A percentile compares a stretch with the other conserved stretches of the same genome.
phyloP scores from a whole-genome alignment of 2,113 vertebrate species.

The Zingel zingel region DNA sequence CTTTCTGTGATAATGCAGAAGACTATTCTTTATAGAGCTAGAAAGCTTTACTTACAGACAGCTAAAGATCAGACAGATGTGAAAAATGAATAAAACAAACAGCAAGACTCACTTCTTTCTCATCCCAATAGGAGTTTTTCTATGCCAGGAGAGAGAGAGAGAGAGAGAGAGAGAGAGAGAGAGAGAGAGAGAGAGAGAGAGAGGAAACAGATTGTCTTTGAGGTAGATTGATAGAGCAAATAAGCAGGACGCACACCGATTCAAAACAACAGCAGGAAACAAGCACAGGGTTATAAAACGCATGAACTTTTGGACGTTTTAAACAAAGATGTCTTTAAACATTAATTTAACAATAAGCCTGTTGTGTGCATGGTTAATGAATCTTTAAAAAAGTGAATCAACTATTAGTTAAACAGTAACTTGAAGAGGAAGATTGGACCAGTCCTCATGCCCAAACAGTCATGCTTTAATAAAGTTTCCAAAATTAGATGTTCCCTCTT shows the following conservation, averaged over 20 bases:
- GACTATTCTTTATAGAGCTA: slow-evolving; percentile 25
- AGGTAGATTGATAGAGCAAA: slow-evolving; percentile 58
- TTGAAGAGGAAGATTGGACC: background rate
- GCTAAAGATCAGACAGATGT: slow-evolving; percentile 47
- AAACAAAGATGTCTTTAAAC: slow-evolving; percentile 10
- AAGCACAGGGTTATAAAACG: slow-evolving; percentile 11
- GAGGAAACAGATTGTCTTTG: slow-evolving; percentile 71
- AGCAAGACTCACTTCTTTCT: slow-evolving; percentile 86
- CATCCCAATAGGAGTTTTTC: slow-evolving; percentile 88
- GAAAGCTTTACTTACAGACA: slow-evolving; percentile 32
- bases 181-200: slow-evolving; percentile 67
- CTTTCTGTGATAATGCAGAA: slow-evolving; percentile 20
- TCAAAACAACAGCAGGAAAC: slow-evolving; percentile 42
- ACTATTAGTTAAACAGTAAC: background rate
- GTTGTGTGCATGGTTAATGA: slow-evolving; percentile 1
- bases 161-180: slow-evolving; percentile 13
- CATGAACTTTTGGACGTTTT: slow-evolving; percentile 23
- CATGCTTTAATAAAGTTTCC: background rate
- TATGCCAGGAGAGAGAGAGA: slow-evolving; percentile 79
- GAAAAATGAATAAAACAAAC: slow-evolving; percentile 67
- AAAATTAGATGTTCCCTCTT: background rate
- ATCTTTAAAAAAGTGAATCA: background rate
- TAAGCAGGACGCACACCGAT: slow-evolving; percentile 45
- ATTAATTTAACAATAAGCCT: background rate
- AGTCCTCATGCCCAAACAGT: background rate